phyloP scores from a whole-genome alignment of 2,113 vertebrate genomes.

The Stictonetta naevosa region DNA sequence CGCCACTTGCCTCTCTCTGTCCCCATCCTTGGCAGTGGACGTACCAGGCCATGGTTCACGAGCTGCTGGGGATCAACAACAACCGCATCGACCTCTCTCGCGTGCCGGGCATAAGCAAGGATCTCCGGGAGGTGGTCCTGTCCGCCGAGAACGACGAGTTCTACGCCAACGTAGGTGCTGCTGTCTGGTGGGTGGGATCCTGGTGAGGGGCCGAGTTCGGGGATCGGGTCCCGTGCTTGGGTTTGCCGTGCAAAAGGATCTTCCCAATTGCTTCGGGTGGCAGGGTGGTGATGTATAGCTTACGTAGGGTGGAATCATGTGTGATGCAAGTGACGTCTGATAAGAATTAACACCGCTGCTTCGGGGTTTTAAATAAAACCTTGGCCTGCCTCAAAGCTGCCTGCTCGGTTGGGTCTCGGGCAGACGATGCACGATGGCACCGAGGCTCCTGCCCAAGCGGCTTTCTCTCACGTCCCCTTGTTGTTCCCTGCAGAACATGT shows the following conservation, averaged over 20 bases:
- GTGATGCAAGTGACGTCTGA: not conserved
- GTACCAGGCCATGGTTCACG: conserved; percentile 98
- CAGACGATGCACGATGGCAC: no score
- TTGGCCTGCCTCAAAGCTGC: not conserved
- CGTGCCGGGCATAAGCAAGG: conserved; percentile 92
- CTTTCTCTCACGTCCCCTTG: not conserved
- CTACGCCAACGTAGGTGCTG: conserved; percentile 89
- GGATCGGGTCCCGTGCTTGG: accelerated
- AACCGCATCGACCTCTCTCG: conserved; percentile 95
- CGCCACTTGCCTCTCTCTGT: not conserved
- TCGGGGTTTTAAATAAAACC: not conserved
- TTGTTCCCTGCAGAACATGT: conserved; percentile 86
- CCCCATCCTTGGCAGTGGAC: conserved; percentile 85
- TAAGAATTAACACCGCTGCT: accelerated
- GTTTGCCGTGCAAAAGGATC: not conserved
- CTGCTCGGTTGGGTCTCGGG: not conserved
- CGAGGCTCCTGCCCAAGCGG: accelerated
- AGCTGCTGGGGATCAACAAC: conserved; percentile 94
- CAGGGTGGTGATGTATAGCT: not conserved
- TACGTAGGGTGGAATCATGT: accelerated
- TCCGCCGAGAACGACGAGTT: conserved; percentile 96
- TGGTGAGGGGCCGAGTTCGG: accelerated
- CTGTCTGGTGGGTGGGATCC: accelerated
- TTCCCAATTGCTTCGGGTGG: accelerated
- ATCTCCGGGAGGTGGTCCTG: conserved; percentile 92